phyloP scores from a whole-genome alignment of 2,113 vertebrate species.

The Arvicanthis niloticus region DNA sequence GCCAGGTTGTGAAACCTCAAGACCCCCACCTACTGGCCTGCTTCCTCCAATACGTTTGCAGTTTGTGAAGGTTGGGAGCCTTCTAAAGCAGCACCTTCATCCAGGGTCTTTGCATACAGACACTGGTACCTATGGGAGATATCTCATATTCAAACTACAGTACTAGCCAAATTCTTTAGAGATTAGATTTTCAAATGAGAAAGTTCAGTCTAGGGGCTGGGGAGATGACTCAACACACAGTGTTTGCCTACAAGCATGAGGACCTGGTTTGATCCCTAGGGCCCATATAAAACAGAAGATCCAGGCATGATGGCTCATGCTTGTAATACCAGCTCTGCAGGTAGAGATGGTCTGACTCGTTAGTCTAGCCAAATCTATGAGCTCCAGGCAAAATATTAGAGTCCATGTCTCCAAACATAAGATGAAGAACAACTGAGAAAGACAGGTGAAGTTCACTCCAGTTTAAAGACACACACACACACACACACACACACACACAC shows the following conservation, averaged over 20 bases:
- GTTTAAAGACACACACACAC: not conserved
- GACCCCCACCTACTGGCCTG: not conserved
- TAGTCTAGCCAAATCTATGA: not conserved
- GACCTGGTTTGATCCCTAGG: not conserved
- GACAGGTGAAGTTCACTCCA: not conserved
- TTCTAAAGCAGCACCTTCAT: not conserved
- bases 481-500: not conserved
- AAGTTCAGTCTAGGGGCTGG: slow-evolving; percentile 41
- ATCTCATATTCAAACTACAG: not conserved
- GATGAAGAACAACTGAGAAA: not conserved
- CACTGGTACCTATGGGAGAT: not conserved
- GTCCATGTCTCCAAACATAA: not conserved
- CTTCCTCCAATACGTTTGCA: not conserved
- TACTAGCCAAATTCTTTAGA: not conserved
- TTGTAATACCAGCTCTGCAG: not conserved
- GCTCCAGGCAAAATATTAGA: not conserved
- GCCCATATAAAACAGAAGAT: not conserved
- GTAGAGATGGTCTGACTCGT: not conserved
- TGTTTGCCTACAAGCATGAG: not conserved
- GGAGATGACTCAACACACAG: not conserved
- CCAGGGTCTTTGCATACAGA: not conserved
- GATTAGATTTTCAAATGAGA: slow-evolving; percentile 55
- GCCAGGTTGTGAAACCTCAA: not conserved
- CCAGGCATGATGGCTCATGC: not conserved
- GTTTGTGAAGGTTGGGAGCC: not conserved